Percentiles rank a stretch among this genome's conserved stretches.
These are phyloP conservation scores for Pseudochromis fuscus DNA, from an alignment of 2,797 vertebrate genomes.

Conservation along the genomic window DNA sequence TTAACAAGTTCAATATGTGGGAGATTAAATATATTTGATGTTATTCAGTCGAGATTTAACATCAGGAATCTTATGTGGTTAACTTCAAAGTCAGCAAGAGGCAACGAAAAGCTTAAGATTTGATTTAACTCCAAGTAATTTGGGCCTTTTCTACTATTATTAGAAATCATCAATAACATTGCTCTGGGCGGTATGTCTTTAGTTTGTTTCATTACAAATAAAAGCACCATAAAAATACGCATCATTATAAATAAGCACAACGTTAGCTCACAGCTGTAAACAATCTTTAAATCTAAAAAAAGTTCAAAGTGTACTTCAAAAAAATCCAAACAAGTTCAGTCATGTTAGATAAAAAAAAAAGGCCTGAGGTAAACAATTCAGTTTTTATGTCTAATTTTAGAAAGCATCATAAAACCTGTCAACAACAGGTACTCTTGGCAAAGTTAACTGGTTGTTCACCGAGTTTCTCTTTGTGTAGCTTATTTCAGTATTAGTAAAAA, in stretches of 20 bases:
- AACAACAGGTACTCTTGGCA: not conserved
- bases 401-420: not conserved
- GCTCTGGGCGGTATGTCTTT: not conserved
- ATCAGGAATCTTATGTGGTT: not conserved
- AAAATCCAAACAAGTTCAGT: conserved; percentile 22
- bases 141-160: not conserved
- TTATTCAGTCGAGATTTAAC: not conserved
- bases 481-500: conserved; percentile 10
- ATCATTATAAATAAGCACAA: conserved; percentile 12
- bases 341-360: too few relatives aligned
- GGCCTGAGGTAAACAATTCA: too few relatives aligned
- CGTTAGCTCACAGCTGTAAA: conserved; percentile 6
- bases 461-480: not conserved
- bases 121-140: not conserved
- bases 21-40: not conserved
- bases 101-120: conserved; percentile 7
- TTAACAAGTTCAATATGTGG: not conserved
- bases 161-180: not conserved
- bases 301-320: conserved; percentile 9
- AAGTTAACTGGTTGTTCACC: conserved; percentile 12
- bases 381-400: not conserved
- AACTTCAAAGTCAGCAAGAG: conserved; percentile 1
- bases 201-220: not conserved
- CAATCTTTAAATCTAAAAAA: not conserved
- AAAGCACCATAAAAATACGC: not conserved